A percentile compares a stretch with the other conserved stretches of the same genome.
phyloP scores from a whole-genome alignment of 2,797 vertebrate species.

The Halcyon leucocephala region DNA sequence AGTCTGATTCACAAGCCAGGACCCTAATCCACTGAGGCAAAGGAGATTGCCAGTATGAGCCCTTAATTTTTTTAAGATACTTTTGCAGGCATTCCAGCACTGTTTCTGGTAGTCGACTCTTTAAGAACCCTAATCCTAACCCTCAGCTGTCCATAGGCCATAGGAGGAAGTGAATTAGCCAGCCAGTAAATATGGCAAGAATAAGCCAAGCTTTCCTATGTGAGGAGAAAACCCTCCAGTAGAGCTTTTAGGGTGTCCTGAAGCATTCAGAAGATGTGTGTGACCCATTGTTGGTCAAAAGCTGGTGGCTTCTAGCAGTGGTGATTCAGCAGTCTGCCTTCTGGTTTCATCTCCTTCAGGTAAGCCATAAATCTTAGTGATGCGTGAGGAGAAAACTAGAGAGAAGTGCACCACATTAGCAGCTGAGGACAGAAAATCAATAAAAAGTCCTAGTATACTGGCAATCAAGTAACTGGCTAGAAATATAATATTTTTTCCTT shows the following conservation, averaged over 20 bases:
- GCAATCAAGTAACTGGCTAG: constrained; percentile 34
- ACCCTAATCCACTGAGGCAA: not conserved
- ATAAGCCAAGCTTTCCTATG: not conserved
- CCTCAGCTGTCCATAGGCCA: not conserved
- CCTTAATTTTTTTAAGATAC: not conserved
- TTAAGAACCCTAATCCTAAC: not conserved
- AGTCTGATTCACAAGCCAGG: not conserved
- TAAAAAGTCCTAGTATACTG: constrained; percentile 11
- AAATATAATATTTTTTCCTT: constrained; percentile 21
- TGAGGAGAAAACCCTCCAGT: not conserved
- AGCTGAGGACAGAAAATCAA: constrained; percentile 70
- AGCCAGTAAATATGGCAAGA: not conserved
- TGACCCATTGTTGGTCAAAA: not conserved
- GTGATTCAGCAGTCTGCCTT: not conserved
- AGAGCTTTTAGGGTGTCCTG: not conserved
- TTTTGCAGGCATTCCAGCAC: not conserved
- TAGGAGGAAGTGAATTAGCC: not conserved
- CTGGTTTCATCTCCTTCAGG: constrained; percentile 5
- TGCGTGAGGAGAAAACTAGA: constrained; percentile 61
- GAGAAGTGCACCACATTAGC: constrained; percentile 44
- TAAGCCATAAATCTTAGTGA: constrained; percentile 64
- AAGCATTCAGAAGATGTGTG: not conserved
- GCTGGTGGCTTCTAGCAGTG: not conserved
- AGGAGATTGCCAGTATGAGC: not conserved
- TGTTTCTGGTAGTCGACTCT: not conserved